These are phyloP conservation scores for Zaprionus capensis DNA, from an alignment of 1,140 invertebrate species.

Conservation along the genomic window DNA sequence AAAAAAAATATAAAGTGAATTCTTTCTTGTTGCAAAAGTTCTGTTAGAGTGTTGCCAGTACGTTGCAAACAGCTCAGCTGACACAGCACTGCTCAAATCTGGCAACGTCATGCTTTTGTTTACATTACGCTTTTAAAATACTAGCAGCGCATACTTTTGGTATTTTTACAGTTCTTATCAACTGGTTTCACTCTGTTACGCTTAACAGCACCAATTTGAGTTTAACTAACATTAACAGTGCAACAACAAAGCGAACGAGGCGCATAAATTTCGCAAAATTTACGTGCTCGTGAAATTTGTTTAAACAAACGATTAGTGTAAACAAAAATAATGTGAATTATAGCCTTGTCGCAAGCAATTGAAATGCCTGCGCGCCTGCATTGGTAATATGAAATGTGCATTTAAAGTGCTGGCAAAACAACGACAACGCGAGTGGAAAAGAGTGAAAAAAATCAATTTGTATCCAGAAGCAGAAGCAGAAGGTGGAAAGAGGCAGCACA, in stretches of 20 bases:
- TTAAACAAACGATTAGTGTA: conserved; percentile 41
- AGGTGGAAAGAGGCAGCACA: conserved; percentile 38
- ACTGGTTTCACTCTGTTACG: conserved; percentile 5
- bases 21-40: background rate
- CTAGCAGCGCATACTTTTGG: background rate
- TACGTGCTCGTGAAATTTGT: conserved; percentile 32
- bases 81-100: background rate
- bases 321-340: conserved; percentile 41
- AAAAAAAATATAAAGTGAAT: conserved; percentile 26
- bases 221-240: conserved; percentile 43
- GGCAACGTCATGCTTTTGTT: conserved; percentile 4
- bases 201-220: conserved; percentile 39
- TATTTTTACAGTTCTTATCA: background rate
- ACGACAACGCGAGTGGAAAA: conserved; percentile 12
- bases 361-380: conserved; percentile 27
- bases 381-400: conserved; percentile 27
- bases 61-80: conserved; percentile 22
- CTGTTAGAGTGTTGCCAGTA: conserved; percentile 26
- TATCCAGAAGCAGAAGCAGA: conserved; percentile 53
- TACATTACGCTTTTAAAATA: conserved; percentile 15
- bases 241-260: conserved; percentile 47
- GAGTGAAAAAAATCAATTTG: conserved; percentile 74
- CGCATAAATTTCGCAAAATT: conserved; percentile 53
- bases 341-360: background rate
- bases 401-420: conserved; percentile 3